Percentiles rank a stretch among this genome's conserved stretches.
Conservation (phyloP, 2,888 invertebrate species). For the Lamproptera curius region DNA sequence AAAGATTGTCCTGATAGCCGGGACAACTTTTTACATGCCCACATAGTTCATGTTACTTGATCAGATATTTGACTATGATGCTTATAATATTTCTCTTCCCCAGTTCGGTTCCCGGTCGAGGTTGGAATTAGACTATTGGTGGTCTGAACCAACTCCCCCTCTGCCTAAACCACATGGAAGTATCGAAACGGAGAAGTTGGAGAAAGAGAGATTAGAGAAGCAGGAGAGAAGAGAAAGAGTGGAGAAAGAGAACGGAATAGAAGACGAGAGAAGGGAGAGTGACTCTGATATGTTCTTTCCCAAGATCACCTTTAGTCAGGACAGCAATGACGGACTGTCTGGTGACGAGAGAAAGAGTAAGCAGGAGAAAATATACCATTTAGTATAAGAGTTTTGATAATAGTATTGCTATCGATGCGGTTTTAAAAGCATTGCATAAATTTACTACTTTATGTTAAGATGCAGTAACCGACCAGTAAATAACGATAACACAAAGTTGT, state of each 20-base stretch:
- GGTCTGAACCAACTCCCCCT: conserved; percentile 78
- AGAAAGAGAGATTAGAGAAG: conserved; percentile 32
- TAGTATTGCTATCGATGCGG: too few species aligned
- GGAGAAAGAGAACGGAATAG: conserved; percentile 25
- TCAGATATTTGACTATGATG: too few species aligned
- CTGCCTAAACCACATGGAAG: conserved; percentile 36
- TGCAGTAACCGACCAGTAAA: too few species aligned
- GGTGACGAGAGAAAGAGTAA: conserved; percentile 66
- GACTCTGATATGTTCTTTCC: conserved; percentile 63
- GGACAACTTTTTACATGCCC: too few species aligned
- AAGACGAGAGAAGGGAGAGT: conserved; percentile 55
- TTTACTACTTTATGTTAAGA: too few species aligned
- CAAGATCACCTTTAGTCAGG: conserved; percentile 57
- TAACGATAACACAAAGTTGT: too few species aligned
- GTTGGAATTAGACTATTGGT: conserved; percentile 88
- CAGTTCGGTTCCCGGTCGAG: conserved; percentile 87
- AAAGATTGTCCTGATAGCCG: too few species aligned
- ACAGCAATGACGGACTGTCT: conserved; percentile 68
- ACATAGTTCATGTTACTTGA: too few species aligned
- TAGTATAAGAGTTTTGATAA: too few species aligned
- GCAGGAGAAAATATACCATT: too few species aligned
- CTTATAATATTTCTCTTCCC: too few species aligned
- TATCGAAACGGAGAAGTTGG: conserved; percentile 30
- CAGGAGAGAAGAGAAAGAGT: conserved; percentile 35
- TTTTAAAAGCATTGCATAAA: too few species aligned